These are phyloP conservation scores for Cuculus canorus DNA, from an alignment of 2,797 vertebrate genomes.

Conservation along the genomic window DNA sequence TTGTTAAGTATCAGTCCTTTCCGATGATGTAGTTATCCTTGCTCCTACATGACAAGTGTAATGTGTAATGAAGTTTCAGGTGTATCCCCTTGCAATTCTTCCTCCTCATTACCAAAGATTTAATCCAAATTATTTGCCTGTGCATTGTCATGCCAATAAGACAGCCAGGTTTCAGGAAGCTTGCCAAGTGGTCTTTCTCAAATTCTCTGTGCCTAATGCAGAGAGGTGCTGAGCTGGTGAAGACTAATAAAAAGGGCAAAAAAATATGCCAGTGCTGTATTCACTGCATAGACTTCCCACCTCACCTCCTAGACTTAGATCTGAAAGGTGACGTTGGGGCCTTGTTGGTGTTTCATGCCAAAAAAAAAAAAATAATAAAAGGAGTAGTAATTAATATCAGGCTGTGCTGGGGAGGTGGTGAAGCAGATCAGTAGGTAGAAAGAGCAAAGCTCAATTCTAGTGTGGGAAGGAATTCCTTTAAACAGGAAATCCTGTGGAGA, in stretches of 20 bases:
- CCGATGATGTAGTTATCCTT: neutral
- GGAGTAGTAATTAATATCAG: neutral
- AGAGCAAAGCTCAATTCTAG: neutral
- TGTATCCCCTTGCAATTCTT: neutral
- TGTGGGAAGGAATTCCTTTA: slow-evolving; percentile 27
- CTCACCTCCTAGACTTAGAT: neutral
- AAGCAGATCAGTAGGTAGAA: slow-evolving; percentile 10
- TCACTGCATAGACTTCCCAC: neutral
- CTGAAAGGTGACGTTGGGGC: neutral
- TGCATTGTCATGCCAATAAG: neutral
- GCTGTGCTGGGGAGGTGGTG: neutral
- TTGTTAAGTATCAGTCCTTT: neutral
- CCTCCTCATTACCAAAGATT: neutral
- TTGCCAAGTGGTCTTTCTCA: neutral
- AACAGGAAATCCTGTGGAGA: slow-evolving; percentile 48
- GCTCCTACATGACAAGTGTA: neutral
- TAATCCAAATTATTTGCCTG: neutral
- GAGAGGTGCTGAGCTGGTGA: neutral
- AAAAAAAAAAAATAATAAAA: neutral
- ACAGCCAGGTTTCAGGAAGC: neutral
- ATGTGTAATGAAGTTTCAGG: neutral
- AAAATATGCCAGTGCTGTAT: neutral
- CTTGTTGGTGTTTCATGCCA: neutral
- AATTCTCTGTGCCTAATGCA: neutral
- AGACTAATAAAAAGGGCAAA: neutral